A percentile compares a stretch with the other conserved stretches of the same genome.
Conservation (phyloP, 2,113 vertebrate species). For the Hucho hucho region DNA sequence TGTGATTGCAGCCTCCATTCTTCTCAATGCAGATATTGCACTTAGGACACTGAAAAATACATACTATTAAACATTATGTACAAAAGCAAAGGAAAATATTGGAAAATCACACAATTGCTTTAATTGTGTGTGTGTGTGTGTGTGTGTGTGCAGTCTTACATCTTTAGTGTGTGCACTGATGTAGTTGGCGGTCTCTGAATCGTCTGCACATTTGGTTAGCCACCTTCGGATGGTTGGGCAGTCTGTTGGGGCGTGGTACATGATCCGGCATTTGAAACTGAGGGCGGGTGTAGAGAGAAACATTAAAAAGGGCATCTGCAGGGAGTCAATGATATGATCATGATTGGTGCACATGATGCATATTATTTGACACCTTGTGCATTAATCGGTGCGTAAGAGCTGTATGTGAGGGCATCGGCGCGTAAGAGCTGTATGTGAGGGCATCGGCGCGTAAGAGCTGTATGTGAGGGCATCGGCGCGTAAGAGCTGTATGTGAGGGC, state of each 20-base stretch:
- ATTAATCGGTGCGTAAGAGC: no score
- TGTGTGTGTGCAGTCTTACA: slow-evolving; percentile 73
- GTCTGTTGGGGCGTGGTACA: slow-evolving; percentile 99
- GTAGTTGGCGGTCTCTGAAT: slow-evolving; percentile 99
- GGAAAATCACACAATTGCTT: neutral
- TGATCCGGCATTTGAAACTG: slow-evolving; percentile 99
- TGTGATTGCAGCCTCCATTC: slow-evolving; percentile 99
- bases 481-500: no score
- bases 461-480: no score
- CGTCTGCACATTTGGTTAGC: slow-evolving; percentile 99
- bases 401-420: no score
- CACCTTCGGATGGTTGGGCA: slow-evolving; percentile 98
- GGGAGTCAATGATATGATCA: no score
- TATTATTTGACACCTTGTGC: no score
- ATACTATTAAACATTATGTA: neutral
- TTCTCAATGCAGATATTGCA: slow-evolving; percentile 99
- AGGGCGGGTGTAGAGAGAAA: neutral
- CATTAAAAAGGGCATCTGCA: no score
- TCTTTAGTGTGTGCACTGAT: slow-evolving; percentile 99
- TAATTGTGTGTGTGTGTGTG: neutral
- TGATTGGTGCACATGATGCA: no score
- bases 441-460: no score
- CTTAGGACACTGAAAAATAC: slow-evolving; percentile 89
- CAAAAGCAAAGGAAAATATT: neutral
- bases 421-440: no score